phyloP scores from a whole-genome alignment of 2,888 invertebrate genomes.

The Cactoblastis cactorum region DNA sequence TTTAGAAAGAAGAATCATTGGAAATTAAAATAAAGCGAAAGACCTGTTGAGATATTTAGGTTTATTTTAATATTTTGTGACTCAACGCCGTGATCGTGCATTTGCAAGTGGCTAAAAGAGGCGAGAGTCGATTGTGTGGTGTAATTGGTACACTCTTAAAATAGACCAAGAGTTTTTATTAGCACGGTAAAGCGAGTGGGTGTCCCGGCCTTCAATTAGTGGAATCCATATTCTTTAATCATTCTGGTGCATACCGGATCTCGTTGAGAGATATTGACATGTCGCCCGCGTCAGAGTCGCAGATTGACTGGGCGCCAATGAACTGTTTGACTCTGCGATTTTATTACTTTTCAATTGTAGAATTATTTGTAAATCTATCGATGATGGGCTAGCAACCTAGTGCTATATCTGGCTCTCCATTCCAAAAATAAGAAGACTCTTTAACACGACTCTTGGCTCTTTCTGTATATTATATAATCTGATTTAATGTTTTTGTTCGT shows the following conservation, averaged over 20 bases:
- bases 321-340: constrained; percentile 31
- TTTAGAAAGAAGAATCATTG: background rate
- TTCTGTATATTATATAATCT: no score
- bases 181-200: constrained; percentile 49
- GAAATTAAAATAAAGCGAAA: background rate
- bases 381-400: no score
- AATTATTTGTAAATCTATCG: background rate
- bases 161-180: constrained; percentile 59
- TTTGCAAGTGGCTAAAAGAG: constrained; percentile 47
- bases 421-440: no score
- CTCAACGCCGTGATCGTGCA: constrained; percentile 37
- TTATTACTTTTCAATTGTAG: constrained; percentile 40
- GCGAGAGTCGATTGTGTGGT: constrained; percentile 43
- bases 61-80: constrained; percentile 33
- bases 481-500: no score
- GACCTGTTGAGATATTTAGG: constrained; percentile 17
- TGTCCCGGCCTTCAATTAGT: constrained; percentile 59
- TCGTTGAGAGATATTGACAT: constrained; percentile 32
- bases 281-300: constrained; percentile 34
- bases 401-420: no score
- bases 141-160: constrained; percentile 63
- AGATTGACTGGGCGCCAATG: constrained; percentile 52
- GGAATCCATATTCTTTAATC: constrained; percentile 44
- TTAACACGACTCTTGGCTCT: no score
- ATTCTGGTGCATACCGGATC: constrained; percentile 46